phyloP scores from a whole-genome alignment of 2,797 vertebrate genomes.

The Enteromius viviparus region DNA sequence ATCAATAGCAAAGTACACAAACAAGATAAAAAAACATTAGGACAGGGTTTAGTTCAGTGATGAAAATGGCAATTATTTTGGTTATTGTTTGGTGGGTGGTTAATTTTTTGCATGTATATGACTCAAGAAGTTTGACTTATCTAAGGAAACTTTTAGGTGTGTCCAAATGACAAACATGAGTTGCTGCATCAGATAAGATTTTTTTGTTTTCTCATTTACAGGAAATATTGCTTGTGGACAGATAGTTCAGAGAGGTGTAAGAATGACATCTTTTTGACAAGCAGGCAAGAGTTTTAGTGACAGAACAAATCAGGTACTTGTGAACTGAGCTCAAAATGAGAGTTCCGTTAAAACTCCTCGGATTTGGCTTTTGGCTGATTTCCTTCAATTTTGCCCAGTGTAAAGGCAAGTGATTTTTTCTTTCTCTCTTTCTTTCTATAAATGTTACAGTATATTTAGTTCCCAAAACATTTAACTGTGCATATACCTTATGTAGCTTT shows the following conservation, averaged over 20 bases:
- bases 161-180: not conserved
- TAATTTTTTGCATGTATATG: not conserved
- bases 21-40: not conserved
- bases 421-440: too few relatives aligned
- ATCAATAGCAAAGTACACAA: not conserved
- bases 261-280: slow-evolving; percentile 1
- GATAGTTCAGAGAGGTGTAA: not conserved
- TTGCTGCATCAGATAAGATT: not conserved
- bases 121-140: not conserved
- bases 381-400: not conserved
- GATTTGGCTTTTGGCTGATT: slow-evolving; percentile 62
- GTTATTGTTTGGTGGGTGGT: too few relatives aligned
- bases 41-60: too few relatives aligned
- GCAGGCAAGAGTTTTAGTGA: slow-evolving; percentile 9
- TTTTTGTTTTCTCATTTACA: not conserved
- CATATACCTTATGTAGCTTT: not conserved
- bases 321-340: slow-evolving; percentile 36
- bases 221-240: not conserved
- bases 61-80: not conserved
- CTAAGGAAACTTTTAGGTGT: not conserved
- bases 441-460: too few relatives aligned
- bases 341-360: slow-evolving; percentile 15
- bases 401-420: too few relatives aligned
- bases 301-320: not conserved
- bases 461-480: too few relatives aligned